Percentiles rank a stretch among this genome's conserved stretches.
These are phyloP conservation scores for Brachyrhaphis roseni DNA, from an alignment of 2,797 vertebrate genomes.

Conservation along the genomic window DNA sequence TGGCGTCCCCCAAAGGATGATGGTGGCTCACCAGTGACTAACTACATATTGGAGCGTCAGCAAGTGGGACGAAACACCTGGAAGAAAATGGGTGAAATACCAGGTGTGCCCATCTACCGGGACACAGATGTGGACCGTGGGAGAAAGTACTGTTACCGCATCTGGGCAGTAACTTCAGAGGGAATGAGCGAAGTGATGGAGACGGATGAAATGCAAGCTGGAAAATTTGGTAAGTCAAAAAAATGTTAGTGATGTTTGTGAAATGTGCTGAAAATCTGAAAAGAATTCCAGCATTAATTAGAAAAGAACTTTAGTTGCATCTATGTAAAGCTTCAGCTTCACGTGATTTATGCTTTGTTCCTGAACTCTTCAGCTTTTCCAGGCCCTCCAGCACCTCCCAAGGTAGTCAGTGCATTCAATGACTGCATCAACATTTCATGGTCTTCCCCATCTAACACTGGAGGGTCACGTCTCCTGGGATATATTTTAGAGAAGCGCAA, in stretches of 20 bases:
- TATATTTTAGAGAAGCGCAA: conserved; percentile 88
- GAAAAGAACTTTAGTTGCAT: background rate
- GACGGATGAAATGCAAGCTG: conserved; percentile 85
- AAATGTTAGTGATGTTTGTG: background rate
- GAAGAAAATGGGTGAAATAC: conserved; percentile 83
- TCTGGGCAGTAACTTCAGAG: conserved; percentile 83
- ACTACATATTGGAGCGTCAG: conserved; percentile 84
- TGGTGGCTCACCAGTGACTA: conserved; percentile 83
- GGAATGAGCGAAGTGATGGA: conserved; percentile 84
- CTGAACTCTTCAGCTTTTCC: conserved; percentile 77
- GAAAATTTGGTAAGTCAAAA: conserved; percentile 81
- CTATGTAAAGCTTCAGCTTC: background rate
- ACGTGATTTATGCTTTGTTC: background rate
- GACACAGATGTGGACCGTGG: conserved; percentile 83
- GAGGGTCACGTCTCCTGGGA: conserved; percentile 81
- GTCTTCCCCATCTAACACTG: conserved; percentile 76
- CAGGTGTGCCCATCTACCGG: conserved; percentile 71
- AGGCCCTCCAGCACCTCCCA: conserved; percentile 81
- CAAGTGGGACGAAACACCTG: conserved; percentile 85
- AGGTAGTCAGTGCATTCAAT: conserved; percentile 77
- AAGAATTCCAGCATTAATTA: background rate
- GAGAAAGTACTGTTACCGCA: conserved; percentile 86
- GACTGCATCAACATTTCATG: conserved; percentile 82
- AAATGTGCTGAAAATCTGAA: background rate
- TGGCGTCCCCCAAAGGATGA: conserved; percentile 88